These are phyloP conservation scores for Hoplostethus atlanticus DNA, from an alignment of 2,797 vertebrate species.

Conservation along the genomic window DNA sequence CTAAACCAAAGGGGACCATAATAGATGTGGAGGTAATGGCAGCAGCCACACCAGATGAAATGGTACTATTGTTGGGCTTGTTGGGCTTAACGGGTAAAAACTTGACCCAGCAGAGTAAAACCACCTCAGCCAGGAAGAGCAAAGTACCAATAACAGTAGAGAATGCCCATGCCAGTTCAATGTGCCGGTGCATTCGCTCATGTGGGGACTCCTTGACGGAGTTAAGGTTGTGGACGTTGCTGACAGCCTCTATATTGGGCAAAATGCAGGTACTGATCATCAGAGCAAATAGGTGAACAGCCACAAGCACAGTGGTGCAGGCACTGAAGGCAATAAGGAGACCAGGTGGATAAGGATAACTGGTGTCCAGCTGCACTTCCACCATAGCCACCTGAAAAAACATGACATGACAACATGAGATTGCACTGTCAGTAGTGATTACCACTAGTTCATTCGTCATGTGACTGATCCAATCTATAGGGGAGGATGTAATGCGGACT, in stretches of 20 bases:
- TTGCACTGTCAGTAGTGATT: background rate
- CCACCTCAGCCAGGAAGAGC: constrained; percentile 96
- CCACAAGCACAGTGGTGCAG: constrained; percentile 97
- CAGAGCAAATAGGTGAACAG: constrained; percentile 97
- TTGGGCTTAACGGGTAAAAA: constrained; percentile 91
- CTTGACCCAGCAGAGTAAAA: constrained; percentile 98
- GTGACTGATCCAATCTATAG: background rate
- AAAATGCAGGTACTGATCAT: constrained; percentile 99
- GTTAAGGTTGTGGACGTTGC: constrained; percentile 99
- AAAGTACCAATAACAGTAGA: constrained; percentile 97
- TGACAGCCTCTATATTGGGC: constrained; percentile 98
- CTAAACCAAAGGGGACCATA: constrained; percentile 95
- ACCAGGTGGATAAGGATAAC: constrained; percentile 91
- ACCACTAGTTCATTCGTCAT: background rate
- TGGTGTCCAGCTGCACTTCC: constrained; percentile 94
- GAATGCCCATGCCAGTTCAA: constrained; percentile 98
- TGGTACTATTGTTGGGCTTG: constrained; percentile 73
- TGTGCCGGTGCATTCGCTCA: constrained; percentile 96
- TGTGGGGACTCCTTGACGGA: constrained; percentile 98
- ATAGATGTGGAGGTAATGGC: constrained; percentile 97
- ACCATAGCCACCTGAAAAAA: constrained; percentile 95
- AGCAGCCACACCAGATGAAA: constrained; percentile 92
- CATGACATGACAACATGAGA: constrained; percentile 23
- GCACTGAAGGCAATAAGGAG: constrained; percentile 98
- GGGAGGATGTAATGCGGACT: background rate